Evolutionary conservation across 2,797 vertebrate genomes (phyloP).

Genomic region (Acanthurus lineatus): DNA sequence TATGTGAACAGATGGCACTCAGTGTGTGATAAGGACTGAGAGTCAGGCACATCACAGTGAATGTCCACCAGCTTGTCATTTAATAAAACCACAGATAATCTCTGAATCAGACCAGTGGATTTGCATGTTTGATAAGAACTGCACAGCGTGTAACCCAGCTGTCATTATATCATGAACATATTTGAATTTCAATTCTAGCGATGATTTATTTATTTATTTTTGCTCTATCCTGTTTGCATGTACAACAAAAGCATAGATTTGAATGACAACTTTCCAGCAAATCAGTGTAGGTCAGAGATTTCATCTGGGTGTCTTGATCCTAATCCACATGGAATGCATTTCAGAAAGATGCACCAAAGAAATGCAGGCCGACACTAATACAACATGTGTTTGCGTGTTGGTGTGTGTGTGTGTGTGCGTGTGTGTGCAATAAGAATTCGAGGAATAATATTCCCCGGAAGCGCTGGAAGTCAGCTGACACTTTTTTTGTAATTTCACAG

Average conservation of each 20-base stretch:
- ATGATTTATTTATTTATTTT: not conserved
- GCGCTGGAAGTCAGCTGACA: not conserved
- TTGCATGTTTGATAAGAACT: not conserved
- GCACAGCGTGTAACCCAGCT: not conserved
- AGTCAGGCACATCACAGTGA: no score
- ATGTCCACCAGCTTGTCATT: not conserved
- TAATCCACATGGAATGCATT: conserved; percentile 34
- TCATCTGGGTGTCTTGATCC: conserved; percentile 28
- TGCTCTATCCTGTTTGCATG: not conserved
- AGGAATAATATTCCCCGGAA: not conserved
- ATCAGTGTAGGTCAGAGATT: conserved; percentile 18
- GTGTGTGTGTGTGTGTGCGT: conserved; percentile 17
- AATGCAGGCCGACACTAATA: not conserved
- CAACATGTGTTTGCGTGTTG: conserved; percentile 5
- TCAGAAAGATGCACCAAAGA: conserved; percentile 25
- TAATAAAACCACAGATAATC: not conserved
- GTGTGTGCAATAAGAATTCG: not conserved
- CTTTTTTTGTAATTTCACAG: not conserved
- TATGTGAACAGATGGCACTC: no score
- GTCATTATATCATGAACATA: not conserved
- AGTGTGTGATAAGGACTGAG: no score
- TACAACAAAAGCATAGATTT: conserved; percentile 28
- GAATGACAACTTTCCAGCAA: conserved; percentile 8
- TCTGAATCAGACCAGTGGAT: not conserved
- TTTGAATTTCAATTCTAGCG: not conserved